phyloP scores from a whole-genome alignment of 2,797 vertebrate species.

The Falco peregrinus region DNA sequence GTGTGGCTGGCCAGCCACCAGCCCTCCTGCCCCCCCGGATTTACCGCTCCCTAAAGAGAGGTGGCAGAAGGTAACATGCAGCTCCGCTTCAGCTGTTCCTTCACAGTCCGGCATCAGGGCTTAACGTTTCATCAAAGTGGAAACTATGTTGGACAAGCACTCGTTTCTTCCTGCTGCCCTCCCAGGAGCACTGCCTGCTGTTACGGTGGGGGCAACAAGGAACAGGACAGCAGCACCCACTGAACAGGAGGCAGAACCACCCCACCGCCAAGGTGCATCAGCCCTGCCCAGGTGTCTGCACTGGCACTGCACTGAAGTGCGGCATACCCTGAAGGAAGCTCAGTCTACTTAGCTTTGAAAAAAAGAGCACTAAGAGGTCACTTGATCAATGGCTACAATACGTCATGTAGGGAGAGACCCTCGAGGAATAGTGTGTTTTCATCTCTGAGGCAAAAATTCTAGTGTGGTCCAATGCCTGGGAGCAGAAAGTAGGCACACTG shows the following conservation, averaged over 20 bases:
- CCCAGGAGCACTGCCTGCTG: neutral
- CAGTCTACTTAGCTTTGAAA: neutral
- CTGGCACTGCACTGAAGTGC: neutral
- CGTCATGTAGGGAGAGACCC: rapidly evolving
- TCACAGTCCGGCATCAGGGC: neutral
- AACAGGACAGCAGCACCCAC: neutral
- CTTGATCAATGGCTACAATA: neutral
- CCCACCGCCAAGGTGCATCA: neutral
- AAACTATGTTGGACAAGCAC: neutral
- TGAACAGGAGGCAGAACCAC: neutral
- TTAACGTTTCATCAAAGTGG: neutral
- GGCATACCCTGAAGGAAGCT: neutral
- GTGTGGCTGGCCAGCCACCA: neutral
- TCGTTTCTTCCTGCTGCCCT: neutral
- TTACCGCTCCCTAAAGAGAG: neutral
- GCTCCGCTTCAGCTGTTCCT: neutral
- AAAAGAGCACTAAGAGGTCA: neutral
- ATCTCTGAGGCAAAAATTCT: neutral
- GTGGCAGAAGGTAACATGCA: neutral
- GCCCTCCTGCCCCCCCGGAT: neutral
- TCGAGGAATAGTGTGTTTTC: rapidly evolving
- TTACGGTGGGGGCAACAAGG: too few species aligned
- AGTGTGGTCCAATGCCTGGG: neutral
- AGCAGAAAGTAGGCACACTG: neutral
- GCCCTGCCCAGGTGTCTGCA: neutral